Evolutionary conservation across 2,113 vertebrate genomes (phyloP).

Genomic region (Triplophysa tibetana): DNA sequence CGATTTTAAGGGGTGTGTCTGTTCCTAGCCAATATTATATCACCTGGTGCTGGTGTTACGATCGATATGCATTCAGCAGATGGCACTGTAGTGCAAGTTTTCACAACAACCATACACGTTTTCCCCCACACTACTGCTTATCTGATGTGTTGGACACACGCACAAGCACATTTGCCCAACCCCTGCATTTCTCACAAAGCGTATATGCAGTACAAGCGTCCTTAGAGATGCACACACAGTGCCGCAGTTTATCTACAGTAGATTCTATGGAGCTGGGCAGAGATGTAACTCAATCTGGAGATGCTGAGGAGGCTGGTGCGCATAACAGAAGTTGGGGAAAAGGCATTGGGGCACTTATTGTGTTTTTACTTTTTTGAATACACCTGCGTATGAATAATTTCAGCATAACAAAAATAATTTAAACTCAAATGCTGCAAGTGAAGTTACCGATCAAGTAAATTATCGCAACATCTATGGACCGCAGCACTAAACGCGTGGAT

Average conservation of each 20-base stretch:
- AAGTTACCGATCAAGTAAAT: constrained; percentile 6
- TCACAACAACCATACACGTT: not conserved
- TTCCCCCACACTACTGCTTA: not conserved
- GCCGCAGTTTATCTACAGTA: constrained; percentile 53
- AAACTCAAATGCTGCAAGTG: not conserved
- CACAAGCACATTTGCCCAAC: not conserved
- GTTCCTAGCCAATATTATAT: not conserved
- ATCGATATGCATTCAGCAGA: not conserved
- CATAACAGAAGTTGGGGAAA: constrained; percentile 8
- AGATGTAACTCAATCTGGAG: constrained; percentile 2
- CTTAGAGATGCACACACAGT: constrained; percentile 2
- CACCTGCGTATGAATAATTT: not conserved
- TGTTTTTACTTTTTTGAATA: not conserved
- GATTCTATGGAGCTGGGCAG: not conserved
- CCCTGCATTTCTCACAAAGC: constrained; percentile 8
- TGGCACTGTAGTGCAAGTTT: constrained; percentile 24
- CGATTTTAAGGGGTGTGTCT: not conserved
- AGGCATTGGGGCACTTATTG: not conserved
- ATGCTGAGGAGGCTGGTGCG: not conserved
- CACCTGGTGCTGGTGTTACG: not conserved
- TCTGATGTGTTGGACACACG: constrained; percentile 47
- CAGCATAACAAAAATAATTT: not conserved
- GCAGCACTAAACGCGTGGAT: not conserved
- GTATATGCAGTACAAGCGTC: constrained; percentile 33
- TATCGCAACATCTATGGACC: not conserved